These are phyloP conservation scores for Mythimna impura DNA, from an alignment of 2,888 invertebrate species.

Conservation along the genomic window DNA sequence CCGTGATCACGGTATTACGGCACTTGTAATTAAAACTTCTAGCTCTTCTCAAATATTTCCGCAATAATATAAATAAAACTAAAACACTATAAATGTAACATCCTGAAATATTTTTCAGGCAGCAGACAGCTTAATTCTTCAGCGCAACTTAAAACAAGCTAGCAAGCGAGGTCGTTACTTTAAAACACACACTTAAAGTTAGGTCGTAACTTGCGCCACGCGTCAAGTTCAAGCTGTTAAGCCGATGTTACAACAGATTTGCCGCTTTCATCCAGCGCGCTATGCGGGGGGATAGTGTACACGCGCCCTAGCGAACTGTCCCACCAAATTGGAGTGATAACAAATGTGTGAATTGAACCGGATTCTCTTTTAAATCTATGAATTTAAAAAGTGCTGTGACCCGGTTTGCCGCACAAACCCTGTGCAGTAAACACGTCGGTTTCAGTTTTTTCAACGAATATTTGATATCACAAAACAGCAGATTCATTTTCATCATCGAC, in stretches of 20 bases:
- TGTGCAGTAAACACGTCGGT: neutral
- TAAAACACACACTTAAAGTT: conserved; percentile 47
- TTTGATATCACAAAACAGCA: conserved; percentile 44
- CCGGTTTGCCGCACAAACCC: conserved; percentile 17
- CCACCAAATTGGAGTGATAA: conserved; percentile 70
- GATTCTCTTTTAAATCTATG: conserved; percentile 49
- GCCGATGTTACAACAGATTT: conserved; percentile 89
- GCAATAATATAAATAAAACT: conserved; percentile 8
- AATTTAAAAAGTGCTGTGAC: conserved; percentile 52
- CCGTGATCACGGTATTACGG: too few species aligned
- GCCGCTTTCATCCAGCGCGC: conserved; percentile 77
- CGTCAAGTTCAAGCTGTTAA: conserved; percentile 79
- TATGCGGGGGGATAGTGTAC: conserved; percentile 74
- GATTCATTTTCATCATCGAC: conserved; percentile 43
- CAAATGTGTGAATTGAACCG: conserved; percentile 64
- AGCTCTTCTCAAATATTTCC: too few species aligned
- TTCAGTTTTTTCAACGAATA: conserved; percentile 28
- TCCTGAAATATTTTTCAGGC: conserved; percentile 35
- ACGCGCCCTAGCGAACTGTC: conserved; percentile 55
- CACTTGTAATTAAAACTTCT: too few species aligned
- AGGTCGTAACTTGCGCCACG: conserved; percentile 66
- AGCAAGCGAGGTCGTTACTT: conserved; percentile 54
- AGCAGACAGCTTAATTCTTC: conserved; percentile 41
- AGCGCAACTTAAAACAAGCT: conserved; percentile 44
- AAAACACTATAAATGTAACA: conserved; percentile 24